These are phyloP conservation scores for Physella acuta DNA, from an alignment of 1,140 invertebrate genomes.

Conservation along the genomic window DNA sequence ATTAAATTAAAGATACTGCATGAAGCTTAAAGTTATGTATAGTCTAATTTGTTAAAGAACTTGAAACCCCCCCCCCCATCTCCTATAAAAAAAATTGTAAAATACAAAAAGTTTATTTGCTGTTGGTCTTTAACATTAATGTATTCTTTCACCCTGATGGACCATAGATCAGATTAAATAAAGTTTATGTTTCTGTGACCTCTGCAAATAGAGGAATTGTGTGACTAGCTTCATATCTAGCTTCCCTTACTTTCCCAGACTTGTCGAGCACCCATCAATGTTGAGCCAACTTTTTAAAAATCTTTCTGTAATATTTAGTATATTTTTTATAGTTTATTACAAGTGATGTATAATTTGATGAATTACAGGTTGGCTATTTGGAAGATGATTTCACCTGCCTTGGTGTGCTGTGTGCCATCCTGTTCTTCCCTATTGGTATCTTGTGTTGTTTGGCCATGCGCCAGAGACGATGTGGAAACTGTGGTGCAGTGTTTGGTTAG, in stretches of 20 bases:
- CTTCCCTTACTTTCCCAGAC: no score
- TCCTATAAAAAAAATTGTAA: no score
- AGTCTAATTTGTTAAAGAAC: no score
- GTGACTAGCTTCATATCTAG: background rate
- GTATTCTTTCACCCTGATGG: no score
- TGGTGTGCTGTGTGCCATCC: slow-evolving; percentile 79
- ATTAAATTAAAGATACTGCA: no score
- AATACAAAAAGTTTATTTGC: no score
- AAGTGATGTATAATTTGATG: background rate
- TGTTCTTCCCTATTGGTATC: slow-evolving; percentile 83
- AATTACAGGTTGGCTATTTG: slow-evolving; percentile 71
- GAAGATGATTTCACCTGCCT: slow-evolving; percentile 80
- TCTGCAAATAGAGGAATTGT: background rate
- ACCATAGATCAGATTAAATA: background rate
- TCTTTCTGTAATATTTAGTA: background rate
- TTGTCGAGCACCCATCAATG: background rate
- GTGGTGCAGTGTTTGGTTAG: slow-evolving; percentile 74
- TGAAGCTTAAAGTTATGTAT: no score
- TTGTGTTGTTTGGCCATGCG: slow-evolving; percentile 78
- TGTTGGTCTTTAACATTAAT: no score
- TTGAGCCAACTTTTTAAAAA: background rate
- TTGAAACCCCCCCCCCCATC: no score
- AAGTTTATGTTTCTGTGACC: background rate
- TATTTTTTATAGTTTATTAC: background rate
- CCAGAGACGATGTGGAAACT: slow-evolving; percentile 79